Base-by-base conservation (phyloP, 2,888 invertebrate genomes). In the Caenorhabditis sp. region DNA sequence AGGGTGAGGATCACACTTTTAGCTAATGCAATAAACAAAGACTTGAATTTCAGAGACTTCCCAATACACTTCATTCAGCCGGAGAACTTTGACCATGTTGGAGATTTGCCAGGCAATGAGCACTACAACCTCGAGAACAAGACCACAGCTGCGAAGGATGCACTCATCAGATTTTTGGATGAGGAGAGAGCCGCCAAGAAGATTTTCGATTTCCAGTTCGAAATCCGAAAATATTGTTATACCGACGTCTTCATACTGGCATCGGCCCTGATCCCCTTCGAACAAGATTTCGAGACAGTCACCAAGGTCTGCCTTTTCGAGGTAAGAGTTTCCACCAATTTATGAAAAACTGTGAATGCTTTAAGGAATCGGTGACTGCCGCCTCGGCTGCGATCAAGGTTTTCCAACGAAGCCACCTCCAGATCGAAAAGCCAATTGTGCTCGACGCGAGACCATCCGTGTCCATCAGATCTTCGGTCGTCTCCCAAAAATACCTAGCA, bases 71-170 rank as follows among this genome's bases (percentile, higher is more conserved):
- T 63, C 44, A 63, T 63, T 26, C 19, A 47, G 16, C 26, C n/a
- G 16, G 63, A 63, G 16, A 63, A 63, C 8, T 63, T 63, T 14
- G 63, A 63, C 44, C 44, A 63, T 26, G 26, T 16, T 16, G 63
- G 26, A 14, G 31, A 14, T 2, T 1, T 63, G 2, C 63, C 63
- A 1, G 63, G 12, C 14, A 16, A 63, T n/a, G 28, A 63, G 63
- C 44, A 44, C 26, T 63, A 63, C 44, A 63, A 63, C n/a, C 26
- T 63, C 12, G 19, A 44, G 24, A 44, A 63, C 26, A 63, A 44
- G 61, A 22, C 61, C 0, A 2, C 38, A 26, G 22, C 22, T 8
- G 41, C 12, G 19, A 38, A 38, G 38, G 41, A 35, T 6, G 41
- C 38, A 5, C 61, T 61, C 1, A 8, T 61, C 12, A 22, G 31